Percentiles rank a stretch among this genome's conserved stretches.
These are phyloP conservation scores for Forbesichthys agassizii DNA, from an alignment of 2,113 vertebrate species.

Conservation along the genomic window DNA sequence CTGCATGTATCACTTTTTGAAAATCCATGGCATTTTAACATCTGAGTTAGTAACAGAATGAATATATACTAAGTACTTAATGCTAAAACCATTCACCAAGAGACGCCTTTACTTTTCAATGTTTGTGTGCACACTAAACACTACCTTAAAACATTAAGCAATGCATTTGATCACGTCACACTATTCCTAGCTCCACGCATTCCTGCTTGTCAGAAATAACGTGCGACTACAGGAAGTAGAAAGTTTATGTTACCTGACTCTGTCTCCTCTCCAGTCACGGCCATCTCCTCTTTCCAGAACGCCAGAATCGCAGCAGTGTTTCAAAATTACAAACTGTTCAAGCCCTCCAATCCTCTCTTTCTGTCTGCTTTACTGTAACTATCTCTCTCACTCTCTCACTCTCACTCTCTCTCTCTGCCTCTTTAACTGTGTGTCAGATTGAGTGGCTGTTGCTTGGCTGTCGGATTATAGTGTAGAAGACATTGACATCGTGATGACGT, in stretches of 20 bases:
- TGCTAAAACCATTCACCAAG: neutral
- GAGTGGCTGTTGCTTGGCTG: slow-evolving; percentile 24
- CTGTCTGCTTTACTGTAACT: neutral
- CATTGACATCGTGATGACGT: slow-evolving; percentile 95
- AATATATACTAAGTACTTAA: neutral
- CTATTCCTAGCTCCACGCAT: neutral
- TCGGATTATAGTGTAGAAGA: slow-evolving; percentile 82
- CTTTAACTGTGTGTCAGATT: slow-evolving; percentile 13
- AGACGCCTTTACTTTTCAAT: neutral
- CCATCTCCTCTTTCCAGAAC: slow-evolving; percentile 83
- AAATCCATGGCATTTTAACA: too few relatives aligned
- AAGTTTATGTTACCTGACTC: slow-evolving; percentile 80
- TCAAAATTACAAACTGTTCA: neutral
- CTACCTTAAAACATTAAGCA: neutral
- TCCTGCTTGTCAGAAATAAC: neutral
- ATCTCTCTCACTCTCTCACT: slow-evolving; percentile 4
- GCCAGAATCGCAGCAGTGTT: slow-evolving; percentile 60
- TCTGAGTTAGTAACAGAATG: too few relatives aligned
- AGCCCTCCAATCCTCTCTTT: slow-evolving; percentile 4
- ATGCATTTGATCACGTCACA: neutral
- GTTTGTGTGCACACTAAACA: neutral
- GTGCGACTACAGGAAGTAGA: neutral
- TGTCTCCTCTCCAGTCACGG: slow-evolving; percentile 92
- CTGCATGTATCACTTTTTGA: neutral
- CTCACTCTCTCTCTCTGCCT: slow-evolving; percentile 17